These are phyloP conservation scores for Hirudinaria manillensis DNA, from an alignment of 2,888 invertebrate genomes.

Conservation along the genomic window DNA sequence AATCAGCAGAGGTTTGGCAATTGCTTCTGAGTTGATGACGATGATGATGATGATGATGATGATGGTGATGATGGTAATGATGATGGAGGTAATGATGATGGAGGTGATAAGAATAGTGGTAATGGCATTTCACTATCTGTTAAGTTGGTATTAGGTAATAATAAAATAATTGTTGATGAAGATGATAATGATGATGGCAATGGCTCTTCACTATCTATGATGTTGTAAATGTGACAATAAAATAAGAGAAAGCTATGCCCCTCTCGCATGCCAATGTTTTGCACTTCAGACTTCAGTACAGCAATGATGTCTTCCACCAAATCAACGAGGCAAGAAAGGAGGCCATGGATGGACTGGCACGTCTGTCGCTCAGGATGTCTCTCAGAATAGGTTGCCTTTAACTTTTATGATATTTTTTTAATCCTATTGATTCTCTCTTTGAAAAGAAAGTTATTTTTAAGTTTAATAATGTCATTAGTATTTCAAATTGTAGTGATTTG, in stretches of 20 bases:
- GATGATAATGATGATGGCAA: not conserved
- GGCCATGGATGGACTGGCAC: conserved; percentile 8
- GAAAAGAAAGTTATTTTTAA: too few relatives aligned
- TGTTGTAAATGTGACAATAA: too few relatives aligned
- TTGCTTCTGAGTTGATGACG: not conserved
- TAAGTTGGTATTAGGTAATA: not conserved
- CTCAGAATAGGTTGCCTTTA: not conserved
- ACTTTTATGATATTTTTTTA: too few relatives aligned
- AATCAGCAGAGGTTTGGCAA: not conserved
- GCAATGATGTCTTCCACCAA: conserved; percentile 13
- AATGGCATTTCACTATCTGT: not conserved
- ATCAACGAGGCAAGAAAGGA: conserved; percentile 12
- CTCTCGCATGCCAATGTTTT: not conserved
- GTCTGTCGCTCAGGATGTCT: not conserved
- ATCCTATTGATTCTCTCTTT: too few relatives aligned
- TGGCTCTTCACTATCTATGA: too few relatives aligned
- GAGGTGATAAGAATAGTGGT: not conserved
- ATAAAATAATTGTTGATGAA: not conserved
- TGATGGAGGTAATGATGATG: not conserved
- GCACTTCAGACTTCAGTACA: conserved; percentile 1
- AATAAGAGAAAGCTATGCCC: too few relatives aligned
- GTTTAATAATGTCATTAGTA: too few relatives aligned
- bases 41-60: not conserved
- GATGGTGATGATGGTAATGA: not conserved
- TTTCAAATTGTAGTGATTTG: too few relatives aligned